Base-by-base conservation (phyloP, 1,140 invertebrate species). In the Psix sp. region DNA sequence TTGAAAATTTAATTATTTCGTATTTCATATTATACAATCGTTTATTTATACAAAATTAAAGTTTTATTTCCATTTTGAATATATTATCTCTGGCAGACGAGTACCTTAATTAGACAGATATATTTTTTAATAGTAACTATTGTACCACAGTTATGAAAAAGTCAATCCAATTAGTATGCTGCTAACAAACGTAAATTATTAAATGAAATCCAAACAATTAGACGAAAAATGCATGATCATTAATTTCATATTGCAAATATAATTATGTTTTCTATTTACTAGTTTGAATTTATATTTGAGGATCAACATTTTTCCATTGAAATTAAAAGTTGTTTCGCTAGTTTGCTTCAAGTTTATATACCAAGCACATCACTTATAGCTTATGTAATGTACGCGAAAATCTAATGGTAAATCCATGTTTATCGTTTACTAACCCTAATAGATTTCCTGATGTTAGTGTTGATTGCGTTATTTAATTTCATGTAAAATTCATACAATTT, bases 351-450 rank as follows among this genome's bases (percentile, higher is more conserved):
- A n/a, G n/a, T n/a, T n/a, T n/a, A n/a, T 46, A 11, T 49, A 48
- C 43, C 43, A 49, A n/a, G 36, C 46, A 42, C 56, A 60, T 60
- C 56, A 60, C 49, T 18, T n/a, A n/a, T 7, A 40, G 33, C 56
- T 57, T 57, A 57, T 29, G 52, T 57, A 59, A 59, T 29, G 18
- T 18, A 46, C 18, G 26, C 20, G 42, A 46, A 59, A 59, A 59
- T 59, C 20, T 59, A 59, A 59, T 59, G 56, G 42, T 59, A 36
- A 60, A 48, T 60, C 40, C 56, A 48, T 60, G 56, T 60, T 60
- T 60, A 60, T 60, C 56, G 39, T 60, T 39, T 60, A 24, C 43
- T 60, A 29, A 40, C 42, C 29, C 52, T 10, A 57, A 45, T 45
- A 45, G 17, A 45, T 57, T 57, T 57, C 18, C 51, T 42, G 51